Base-by-base conservation (phyloP, 2,888 invertebrate genomes). In the Latheticus oryzae region DNA sequence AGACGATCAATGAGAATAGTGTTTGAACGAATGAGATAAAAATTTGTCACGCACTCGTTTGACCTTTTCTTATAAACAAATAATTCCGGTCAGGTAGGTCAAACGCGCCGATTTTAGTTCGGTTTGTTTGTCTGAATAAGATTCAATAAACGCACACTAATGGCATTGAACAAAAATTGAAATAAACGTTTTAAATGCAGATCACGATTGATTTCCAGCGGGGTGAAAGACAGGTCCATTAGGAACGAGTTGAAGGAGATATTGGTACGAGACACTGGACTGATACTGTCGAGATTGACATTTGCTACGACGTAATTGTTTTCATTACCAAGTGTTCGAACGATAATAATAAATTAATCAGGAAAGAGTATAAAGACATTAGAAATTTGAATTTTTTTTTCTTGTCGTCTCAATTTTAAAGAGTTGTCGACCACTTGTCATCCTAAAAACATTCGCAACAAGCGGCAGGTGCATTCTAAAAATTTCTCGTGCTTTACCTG, bases 141-240 rank as follows among this genome's bases (percentile, higher is more conserved):
- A n/a, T n/a, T n/a, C n/a, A 24, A 42, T 42, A 42, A 42, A 42
- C 42, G 13, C n/a, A 32, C 24, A 12, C 13, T 48, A 48, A 48
- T 33, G 33, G 48, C 35, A 15, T 5, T 5, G 24, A n/a, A 24
- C 24, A 24, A 24, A n/a, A 24, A 15, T 21, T 3, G 12, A 11
- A 62, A 64, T 63, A 45, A 48, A 48, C 51, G 54, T 54, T 60
- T 59, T 58, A 48, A 61, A 68, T 67, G 60, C 62, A 61, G 62
- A 70, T 66, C 67, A 63, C 67, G 67, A 66, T 63, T 53, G 58
- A 59, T 59, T 61, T 57, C 60, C 26, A 42, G 57, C 65, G 52
- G 62, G 67, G 67, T 64, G 65, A 66, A 64, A 65, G 68, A 69
- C 68, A 68, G 65, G 60, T 70, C 69, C 67, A 70, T 70, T 70